Conservation (phyloP, 2,888 invertebrate genomes). For the Pseudococcus viburni region DNA sequence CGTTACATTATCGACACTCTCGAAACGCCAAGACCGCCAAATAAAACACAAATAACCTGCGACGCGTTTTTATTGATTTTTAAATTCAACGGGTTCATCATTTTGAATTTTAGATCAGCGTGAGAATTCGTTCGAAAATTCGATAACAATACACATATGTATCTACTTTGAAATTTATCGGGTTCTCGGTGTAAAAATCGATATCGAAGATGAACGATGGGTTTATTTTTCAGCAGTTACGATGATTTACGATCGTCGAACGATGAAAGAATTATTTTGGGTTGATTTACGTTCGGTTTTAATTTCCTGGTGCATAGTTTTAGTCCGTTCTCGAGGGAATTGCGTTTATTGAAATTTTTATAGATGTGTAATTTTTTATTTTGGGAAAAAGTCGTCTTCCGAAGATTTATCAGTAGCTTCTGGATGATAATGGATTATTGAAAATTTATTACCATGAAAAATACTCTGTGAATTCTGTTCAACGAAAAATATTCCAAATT, state of each 20-base stretch:
- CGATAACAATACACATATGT: neutral
- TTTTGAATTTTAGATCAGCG: slow-evolving; percentile 38
- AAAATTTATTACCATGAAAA: too few species aligned
- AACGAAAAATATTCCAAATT: too few species aligned
- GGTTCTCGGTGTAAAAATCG: neutral
- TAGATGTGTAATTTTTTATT: neutral
- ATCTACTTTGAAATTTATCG: neutral
- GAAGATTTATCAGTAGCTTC: neutral
- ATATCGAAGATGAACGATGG: neutral
- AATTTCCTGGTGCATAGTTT: neutral
- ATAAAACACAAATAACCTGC: slow-evolving; percentile 44
- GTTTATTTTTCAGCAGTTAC: neutral
- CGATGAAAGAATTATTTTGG: neutral
- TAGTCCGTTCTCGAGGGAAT: neutral
- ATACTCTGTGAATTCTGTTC: too few species aligned
- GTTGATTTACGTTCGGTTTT: neutral
- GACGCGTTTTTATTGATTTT: slow-evolving; percentile 65
- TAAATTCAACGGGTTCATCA: slow-evolving; percentile 49
- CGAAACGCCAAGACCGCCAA: slow-evolving; percentile 53
- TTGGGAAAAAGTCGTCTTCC: neutral
- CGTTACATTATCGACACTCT: slow-evolving; percentile 58
- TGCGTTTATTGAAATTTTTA: neutral
- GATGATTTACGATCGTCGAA: slow-evolving; percentile 4
- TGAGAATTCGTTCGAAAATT: neutral
- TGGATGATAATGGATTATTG: neutral